Evolutionary conservation across 2,888 invertebrate species (phyloP), one percentile per base, ranked within the genome.

Genomic region (Leptinotarsa peninsularis): DNA sequence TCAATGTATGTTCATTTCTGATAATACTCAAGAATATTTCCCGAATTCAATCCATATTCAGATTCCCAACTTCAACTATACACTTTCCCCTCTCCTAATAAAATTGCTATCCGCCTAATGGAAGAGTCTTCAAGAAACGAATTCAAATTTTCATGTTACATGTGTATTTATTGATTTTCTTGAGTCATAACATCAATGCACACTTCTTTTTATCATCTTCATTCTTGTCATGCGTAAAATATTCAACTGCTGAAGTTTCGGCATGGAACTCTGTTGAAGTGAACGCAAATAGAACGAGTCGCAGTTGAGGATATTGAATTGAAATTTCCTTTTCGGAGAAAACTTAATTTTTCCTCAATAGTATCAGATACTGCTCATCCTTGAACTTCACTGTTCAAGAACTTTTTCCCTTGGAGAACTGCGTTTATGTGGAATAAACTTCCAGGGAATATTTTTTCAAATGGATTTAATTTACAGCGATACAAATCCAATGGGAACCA

Each of bases 151-250:
- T n/a, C 10, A n/a, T n/a, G 10, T 33, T 63, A 43, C 63, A 63
- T 63, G n/a, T 43, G 63, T 63, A 63, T 63, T 18, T 43, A 63
- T 63, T 43, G 63, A 63, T 63, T 63, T 33, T 2, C 63, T 10
- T n/a, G 60, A 23, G 27, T 33, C 33, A 14, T 43, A 33, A 33
- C 63, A n/a, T 63, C 23, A 23, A 23, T 63, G 63, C 33, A 63
- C 17, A 17, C 13, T 33, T n/a, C n/a, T 63, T 43, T 63, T 63
- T 18, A 63, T 63, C n/a, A 43, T 33, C n/a, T 17, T 43, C n/a
- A 43, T 17, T 17, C n/a, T 63, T n/a, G 63, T 3, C 27, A 63
- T 17, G 33, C n/a, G 43, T 63, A n/a, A 63, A 7, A 33, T 63
- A 63, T 63, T 63, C 33, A 4, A 23, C 18, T 18, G 18, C 43